Evolutionary conservation across 2,888 invertebrate species (phyloP), one percentile per base, ranked within the genome.

Genomic region (Volucella zonaria): DNA sequence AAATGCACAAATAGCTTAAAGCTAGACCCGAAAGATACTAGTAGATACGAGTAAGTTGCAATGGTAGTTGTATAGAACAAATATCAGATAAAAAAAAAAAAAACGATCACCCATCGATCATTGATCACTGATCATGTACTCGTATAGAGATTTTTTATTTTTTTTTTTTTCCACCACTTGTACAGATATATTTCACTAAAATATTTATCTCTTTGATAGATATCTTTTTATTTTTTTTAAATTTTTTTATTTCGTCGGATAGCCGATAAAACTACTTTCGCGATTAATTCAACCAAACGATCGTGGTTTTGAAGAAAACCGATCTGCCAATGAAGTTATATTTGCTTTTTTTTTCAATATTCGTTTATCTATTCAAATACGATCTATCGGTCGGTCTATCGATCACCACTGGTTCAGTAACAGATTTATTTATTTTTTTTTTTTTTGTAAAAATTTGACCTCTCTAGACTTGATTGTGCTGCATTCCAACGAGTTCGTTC

Each of bases 381-480:
- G 78, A 75, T 67, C 61, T 47, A 73, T 78, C 18, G n/a, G n/a
- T n/a, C 38, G 78, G 73, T 82, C 64, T 56, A 56, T n/a, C 56
- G 31, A 56, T 56, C 14, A 38, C 18, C 8, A 18, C n/a, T 38
- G 56, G 56, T 31, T 56, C 11, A 56, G 42, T 38, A 59, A 83
- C 52, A 45, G 54, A 75, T 64, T 23, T 23, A 23, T 23, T 23
- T 23, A 23, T 23, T 23, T n/a, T 61, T 49, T 56, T 67, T 31
- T 4, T 51, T 31, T 43, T 52, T 54, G 61, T 67, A 70, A 64
- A 83, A 62, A 83, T 73, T 71, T 85, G 85, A 85, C 85, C 85
- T 85, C 85, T 77, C 77, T 74, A 85, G 85, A 81, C 81, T 64
- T 85, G 85, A 85, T 81, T 76, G 85, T 68, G 81, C 85, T 77